Evolutionary conservation across 1,140 invertebrate species (phyloP), one percentile per base, ranked within the genome.

Genomic region (Drosophila sproati): DNA sequence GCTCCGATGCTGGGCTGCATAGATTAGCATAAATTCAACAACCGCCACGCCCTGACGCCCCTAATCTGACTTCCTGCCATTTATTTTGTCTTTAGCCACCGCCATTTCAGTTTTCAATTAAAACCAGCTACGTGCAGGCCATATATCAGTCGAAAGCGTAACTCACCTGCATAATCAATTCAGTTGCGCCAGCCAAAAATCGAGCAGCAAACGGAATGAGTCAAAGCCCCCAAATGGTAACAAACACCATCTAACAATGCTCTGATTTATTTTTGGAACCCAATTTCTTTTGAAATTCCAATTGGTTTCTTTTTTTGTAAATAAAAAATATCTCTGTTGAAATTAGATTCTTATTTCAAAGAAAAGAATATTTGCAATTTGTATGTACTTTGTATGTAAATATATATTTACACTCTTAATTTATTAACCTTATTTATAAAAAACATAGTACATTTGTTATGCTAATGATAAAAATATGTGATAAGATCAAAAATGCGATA

Each of bases 21-120:
- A 82, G 83, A 88, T 88, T 88, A 88, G 83, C 83, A 88, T 88
- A 78, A 80, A 88, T 80, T 88, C 83, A 88, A 77, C 83, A 75
- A 8, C 67, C 37, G 41, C 51, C 64, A 73, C 79, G 59, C 54
- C 73, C 69, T 29, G 10, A 43, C 39, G 10, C 10, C 39, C 39
- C 6, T 2, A 4, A 6, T 45, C 59, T 45, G 32, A 10, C 56
- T 60, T 59, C 29, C 56, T 43, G 28, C 51, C 35, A 50, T 61
- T 70, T 66, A 56, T 52, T 74, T 62, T 20, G 41, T 37, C 37
- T 39, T n/a, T 43, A 48, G 52, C 52, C 63, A 71, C 50, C 52
- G 63, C 62, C 67, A 77, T 80, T 88, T 87, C 34, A 80, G 77
- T 83, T 88, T 88, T 89, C 83, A 88, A 88, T 88, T 88, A 88